Evolutionary conservation across 2,888 invertebrate genomes (phyloP).

Genomic region (Rhogogaster chlorosoma): DNA sequence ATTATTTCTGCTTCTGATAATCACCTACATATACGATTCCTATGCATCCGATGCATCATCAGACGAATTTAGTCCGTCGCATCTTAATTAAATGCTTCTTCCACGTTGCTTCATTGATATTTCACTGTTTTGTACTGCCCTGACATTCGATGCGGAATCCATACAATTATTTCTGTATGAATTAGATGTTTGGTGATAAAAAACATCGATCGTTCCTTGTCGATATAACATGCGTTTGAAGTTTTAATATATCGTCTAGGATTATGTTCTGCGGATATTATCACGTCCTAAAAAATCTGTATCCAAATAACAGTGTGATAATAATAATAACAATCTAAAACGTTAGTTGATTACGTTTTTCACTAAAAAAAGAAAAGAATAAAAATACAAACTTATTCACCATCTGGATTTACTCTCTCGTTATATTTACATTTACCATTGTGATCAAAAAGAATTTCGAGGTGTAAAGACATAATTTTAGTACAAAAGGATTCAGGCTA

Average conservation of each 20-base stretch:
- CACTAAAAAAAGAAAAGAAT: slow-evolving; percentile 1
- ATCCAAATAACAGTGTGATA: slow-evolving; percentile 35
- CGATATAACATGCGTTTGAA: not conserved
- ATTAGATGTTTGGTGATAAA: not conserved
- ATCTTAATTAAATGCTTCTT: not conserved
- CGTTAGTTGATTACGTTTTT: not conserved
- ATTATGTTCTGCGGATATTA: not conserved
- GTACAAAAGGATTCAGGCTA: not conserved
- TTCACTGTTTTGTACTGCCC: not conserved
- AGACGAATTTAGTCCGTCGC: not conserved
- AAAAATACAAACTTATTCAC: not conserved
- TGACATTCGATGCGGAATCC: not conserved
- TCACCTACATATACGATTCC: not conserved
- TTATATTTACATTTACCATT: not conserved
- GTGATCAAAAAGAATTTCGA: not conserved
- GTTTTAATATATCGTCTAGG: not conserved
- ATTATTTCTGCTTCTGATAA: slow-evolving; percentile 16
- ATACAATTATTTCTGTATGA: not conserved
- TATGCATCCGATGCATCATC: not conserved
- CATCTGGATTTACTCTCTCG: not conserved
- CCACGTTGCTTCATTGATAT: not conserved
- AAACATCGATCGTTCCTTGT: not conserved
- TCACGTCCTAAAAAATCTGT: not conserved
- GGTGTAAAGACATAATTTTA: not conserved
- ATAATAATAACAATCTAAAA: slow-evolving; percentile 30